Evolutionary conservation across 2,113 vertebrate genomes (phyloP), one percentile per base, ranked within the genome.

Genomic region (Hippocampus comes): DNA sequence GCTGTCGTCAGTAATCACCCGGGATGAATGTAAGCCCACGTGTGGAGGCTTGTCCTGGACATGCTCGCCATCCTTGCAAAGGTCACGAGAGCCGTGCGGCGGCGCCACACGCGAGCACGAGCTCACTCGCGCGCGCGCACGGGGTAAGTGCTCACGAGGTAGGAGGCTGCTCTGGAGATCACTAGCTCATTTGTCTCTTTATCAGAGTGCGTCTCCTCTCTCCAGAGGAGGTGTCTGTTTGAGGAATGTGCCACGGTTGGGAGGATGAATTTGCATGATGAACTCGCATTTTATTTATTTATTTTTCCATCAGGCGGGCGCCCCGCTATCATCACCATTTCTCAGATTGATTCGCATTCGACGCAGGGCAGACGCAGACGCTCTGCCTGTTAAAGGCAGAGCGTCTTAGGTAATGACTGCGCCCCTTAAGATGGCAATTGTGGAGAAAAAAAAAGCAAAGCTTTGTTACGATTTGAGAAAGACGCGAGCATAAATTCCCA

Each of bases 181-280:
- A 90, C 84, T 84, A 87, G 89, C 94, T 97, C 94, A 82, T 97
- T 97, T 96, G 94, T 98, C 95, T 96, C 93, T 93, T 96, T 95
- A 95, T 95, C 94, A 92, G 91, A 91, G 86, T 89, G 93, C 93
- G 94, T 94, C 89, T 94, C 89, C 89, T 91, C 89, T 89, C 95
- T 94, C 94, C 93, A 93, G 94, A 93, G 94, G 94, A 95, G 93
- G 86, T 95, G 95, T 98, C 96, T 88, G 64, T 96, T 96, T 98
- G 96, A 98, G 95, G 94, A 97, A 97, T 97, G 94, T 93, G 90
- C 90, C 88, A 92, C 91, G 89, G 91, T 92, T 90, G 89, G 92
- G 90, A 94, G 94, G 94, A 84, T 73, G 71, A 91, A 96, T 97
- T 97, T 97, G 92, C 95, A 96, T 96, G 94, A 94, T 93, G 91